Evolutionary conservation across 2,888 invertebrate genomes (phyloP).

Genomic region (Cecidostiba fungosa): DNA sequence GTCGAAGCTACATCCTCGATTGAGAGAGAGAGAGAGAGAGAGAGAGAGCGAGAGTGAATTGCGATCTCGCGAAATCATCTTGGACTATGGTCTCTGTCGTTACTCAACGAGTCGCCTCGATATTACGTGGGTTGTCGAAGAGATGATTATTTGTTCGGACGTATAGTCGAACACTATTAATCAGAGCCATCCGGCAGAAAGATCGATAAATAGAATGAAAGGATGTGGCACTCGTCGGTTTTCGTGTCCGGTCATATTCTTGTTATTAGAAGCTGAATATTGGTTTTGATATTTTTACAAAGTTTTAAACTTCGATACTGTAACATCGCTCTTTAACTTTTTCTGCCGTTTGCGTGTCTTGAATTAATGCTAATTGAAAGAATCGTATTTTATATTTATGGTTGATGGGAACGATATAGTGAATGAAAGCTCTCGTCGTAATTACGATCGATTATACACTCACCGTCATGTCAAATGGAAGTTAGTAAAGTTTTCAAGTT

Average conservation of each 20-base stretch:
- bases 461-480: too few species aligned
- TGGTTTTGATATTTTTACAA: too few species aligned
- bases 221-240: not conserved
- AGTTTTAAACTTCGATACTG: too few species aligned
- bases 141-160: constrained; percentile 6
- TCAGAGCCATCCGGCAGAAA: constrained; percentile 19
- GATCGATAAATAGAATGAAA: constrained; percentile 35
- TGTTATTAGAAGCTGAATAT: too few species aligned
- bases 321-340: too few species aligned
- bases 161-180: constrained; percentile 25
- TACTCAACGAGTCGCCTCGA: constrained; percentile 18
- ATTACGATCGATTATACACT: not conserved
- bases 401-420: not conserved
- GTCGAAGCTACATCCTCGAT: constrained; percentile 60
- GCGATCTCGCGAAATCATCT: constrained; percentile 34
- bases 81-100: not conserved
- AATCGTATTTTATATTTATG: not conserved
- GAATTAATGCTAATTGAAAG: not conserved
- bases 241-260: constrained; percentile 15
- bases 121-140: constrained; percentile 27
- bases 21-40: too few species aligned
- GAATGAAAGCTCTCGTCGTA: not conserved
- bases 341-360: not conserved
- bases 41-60: not conserved
- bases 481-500: too few species aligned